These are phyloP conservation scores for Nemopilema nomurai DNA, from an alignment of 30 jellyfish, hydroid and myxozoan genomes.

Conservation along the genomic window DNA sequence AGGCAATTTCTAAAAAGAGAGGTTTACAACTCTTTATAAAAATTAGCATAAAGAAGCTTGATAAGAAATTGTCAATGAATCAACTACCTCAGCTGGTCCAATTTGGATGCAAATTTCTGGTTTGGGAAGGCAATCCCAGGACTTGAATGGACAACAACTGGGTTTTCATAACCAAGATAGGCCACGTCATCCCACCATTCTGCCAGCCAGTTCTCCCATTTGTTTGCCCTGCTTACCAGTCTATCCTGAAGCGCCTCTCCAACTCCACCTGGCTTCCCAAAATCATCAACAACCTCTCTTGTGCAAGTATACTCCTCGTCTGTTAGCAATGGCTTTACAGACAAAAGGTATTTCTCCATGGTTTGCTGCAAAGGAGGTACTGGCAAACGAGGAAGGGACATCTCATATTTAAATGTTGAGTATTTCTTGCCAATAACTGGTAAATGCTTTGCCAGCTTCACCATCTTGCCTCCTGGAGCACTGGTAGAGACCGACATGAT, in stretches of 20 bases:
- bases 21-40: too few relatives aligned
- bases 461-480: neutral
- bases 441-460: slow-evolving; percentile 19
- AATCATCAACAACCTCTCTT: slow-evolving; percentile 62
- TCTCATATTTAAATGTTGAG: slow-evolving; percentile 61
- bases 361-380: slow-evolving; percentile 91
- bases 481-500: slow-evolving; percentile 20
- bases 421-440: slow-evolving; percentile 34
- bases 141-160: slow-evolving; percentile 88
- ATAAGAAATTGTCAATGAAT: neutral
- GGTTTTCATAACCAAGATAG: slow-evolving; percentile 71
- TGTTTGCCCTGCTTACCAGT: slow-evolving; percentile 61
- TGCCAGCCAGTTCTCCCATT: slow-evolving; percentile 83
- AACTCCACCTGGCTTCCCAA: slow-evolving; percentile 73
- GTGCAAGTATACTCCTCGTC: slow-evolving; percentile 67
- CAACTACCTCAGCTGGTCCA: slow-evolving; percentile 77
- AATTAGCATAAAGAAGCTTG: too few relatives aligned
- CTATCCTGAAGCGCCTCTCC: slow-evolving; percentile 76
- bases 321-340: slow-evolving; percentile 68
- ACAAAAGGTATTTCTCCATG: slow-evolving; percentile 55
- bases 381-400: slow-evolving; percentile 79
- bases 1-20: too few relatives aligned
- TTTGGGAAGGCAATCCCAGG: slow-evolving; percentile 85
- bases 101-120: slow-evolving; percentile 36
- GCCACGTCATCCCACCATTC: slow-evolving; percentile 97